phyloP scores from a whole-genome alignment of 2,797 vertebrate genomes.

The Syndactyla subalaris region DNA sequence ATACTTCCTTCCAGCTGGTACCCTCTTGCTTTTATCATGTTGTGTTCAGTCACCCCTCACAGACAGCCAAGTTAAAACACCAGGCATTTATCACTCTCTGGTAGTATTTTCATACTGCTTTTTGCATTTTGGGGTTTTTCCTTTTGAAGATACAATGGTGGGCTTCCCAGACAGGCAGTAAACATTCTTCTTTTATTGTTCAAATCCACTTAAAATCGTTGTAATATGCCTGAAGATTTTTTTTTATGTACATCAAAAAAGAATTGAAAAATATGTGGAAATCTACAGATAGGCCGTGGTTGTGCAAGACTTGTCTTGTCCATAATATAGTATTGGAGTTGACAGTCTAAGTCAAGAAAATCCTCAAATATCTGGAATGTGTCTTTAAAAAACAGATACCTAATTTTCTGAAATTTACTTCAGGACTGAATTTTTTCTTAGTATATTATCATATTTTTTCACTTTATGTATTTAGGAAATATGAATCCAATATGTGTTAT shows the following conservation, averaged over 20 bases:
- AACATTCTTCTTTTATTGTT: background rate
- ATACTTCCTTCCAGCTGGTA: slow-evolving; percentile 6
- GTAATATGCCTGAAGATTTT: background rate
- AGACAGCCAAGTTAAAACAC: background rate
- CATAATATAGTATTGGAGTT: background rate
- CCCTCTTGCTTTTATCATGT: background rate
- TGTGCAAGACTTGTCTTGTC: background rate
- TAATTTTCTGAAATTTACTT: background rate
- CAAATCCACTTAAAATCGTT: background rate
- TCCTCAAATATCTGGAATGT: background rate
- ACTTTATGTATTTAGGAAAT: slow-evolving; percentile 9
- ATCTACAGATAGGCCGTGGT: background rate
- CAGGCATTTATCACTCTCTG: background rate
- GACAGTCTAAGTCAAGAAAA: slow-evolving; percentile 13
- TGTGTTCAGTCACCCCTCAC: background rate
- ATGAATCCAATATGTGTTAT: background rate
- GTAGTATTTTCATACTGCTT: background rate
- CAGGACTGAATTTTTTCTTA: background rate
- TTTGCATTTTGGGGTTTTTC: background rate
- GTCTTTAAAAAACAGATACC: background rate
- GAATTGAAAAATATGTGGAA: background rate
- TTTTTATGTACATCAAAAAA: background rate
- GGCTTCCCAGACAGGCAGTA: background rate
- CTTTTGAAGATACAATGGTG: background rate
- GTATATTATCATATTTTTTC: background rate